Evolutionary conservation across 2,888 invertebrate species (phyloP), one percentile per base, ranked within the genome.

Genomic region (Eustalomyia histrio): DNA sequence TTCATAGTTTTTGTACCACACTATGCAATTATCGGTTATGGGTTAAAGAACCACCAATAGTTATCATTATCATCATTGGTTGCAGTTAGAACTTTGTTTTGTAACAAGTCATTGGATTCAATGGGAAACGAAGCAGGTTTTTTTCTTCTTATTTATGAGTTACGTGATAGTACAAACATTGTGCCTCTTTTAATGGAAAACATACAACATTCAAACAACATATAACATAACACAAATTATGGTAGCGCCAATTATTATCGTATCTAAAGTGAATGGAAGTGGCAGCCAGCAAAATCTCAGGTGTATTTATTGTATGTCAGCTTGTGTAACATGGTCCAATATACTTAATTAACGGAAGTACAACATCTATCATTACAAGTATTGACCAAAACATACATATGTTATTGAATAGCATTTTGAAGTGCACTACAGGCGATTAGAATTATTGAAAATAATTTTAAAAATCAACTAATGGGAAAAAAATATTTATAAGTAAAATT

Each of bases 81-180:
- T 64, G 12, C 35, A 60, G 52, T 67, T 43, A 53, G 43, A 29
- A 53, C n/a, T 61, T 43, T 33, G 33, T 61, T 63, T 60, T 67
- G 33, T 68, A 52, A 43, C 63, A 68, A 64, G 63, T 73, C 57
- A 39, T 63, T 50, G 24, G 39, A 58, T 64, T 61, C 79, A 61
- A 74, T 53, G 61, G 72, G 71, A 55, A 64, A 67, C 47, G 6
- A 17, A 76, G 74, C 81, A 68, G 76, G 81, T 83, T 81, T 63
- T 47, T 50, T 21, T 43, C 63, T 61, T 52, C 7, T 57, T 12
- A 52, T 64, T 67, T 72, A 79, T 71, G 61, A 67, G 71, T 80
- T 76, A 80, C 76, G 76, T 83, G 76, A 60, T 72, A 57, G 50
- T 61, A 53, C 67, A 58, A 79, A 60, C 35, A 58, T 43, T 64